Evolutionary conservation across 2,888 invertebrate species (phyloP), one percentile per base, ranked within the genome.

Genomic region (Mellilla xanthometata): DNA sequence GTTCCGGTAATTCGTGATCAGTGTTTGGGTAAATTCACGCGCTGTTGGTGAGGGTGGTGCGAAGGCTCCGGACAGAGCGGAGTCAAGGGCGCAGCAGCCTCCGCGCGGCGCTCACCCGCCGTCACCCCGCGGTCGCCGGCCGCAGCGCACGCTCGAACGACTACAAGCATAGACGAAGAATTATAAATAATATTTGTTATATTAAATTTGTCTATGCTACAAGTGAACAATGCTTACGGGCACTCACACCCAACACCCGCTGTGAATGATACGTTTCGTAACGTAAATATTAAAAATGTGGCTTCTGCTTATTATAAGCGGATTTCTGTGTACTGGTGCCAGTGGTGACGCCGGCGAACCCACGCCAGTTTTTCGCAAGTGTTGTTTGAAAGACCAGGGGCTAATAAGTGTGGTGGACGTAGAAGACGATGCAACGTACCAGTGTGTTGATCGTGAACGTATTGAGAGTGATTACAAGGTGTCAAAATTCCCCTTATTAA

Each of bases 61-160:
- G 22, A 30, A 9, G 27, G 35, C 31, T 8, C 15, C 2, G 15
- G 15, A n/a, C n/a, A n/a, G n/a, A n/a, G 43, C 59, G 52, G 54
- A 33, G 62, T 78, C 77, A 84, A 82, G 82, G 83, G 69, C 81
- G 62, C 58, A 74, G 69, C 84, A 86, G 82, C 80, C 82, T 81
- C 76, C 72, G 60, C 56, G 56, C 52, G 52, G 56, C 54, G 49
- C 44, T 49, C 41, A 12, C 27, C 44, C n/a, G n/a, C n/a, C n/a
- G n/a, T 66, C 72, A 76, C 65, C 82, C 65, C 64, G 65, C 65
- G 68, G 72, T 62, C 69, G 72, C 58, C 70, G 63, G 56, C 65
- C 65, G 66, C 58, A 69, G 52, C 74, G 70, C 75, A 76, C 80
- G 82, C 66, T 19, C 15, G 15, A 65, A 52, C 54, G n/a, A n/a